Evolutionary conservation across 1,140 invertebrate genomes (phyloP), one percentile per base, ranked within the genome.

Genomic region (Phthorimaea operculella): DNA sequence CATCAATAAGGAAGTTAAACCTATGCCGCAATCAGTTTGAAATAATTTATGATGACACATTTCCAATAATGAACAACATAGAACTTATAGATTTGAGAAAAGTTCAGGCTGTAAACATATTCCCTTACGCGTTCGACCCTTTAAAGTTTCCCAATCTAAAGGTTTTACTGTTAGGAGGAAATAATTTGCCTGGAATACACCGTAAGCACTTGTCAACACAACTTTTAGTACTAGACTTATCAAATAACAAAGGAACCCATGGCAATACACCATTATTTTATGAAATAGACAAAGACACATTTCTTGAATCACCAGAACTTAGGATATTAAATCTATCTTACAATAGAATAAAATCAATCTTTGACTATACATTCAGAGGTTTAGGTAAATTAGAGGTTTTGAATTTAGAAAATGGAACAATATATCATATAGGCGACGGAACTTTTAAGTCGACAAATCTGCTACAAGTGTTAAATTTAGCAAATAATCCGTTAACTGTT

Each of bases 1-100:
- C 85, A 0, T 86, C 83, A 8, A 79, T 89, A 33, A 79, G 76
- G 33, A 68, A 74, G 52, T 64, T 89, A n/a, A 79, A 68, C 52
- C 62, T 89, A 21, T 66, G 86, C 3, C 74, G 80, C 52, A 89
- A 89, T 65, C 86, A 87, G 56, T 88, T 89, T 59, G 86, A 88
- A 68, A 63, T 81, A 14, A 76, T 89, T 16, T 56, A 59, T 9
- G 70, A 81, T 33, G 69, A 85, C 28, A 70, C 72, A 12, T 89
- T 89, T 68, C 87, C 88, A 1, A 55, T 33, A 16, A 88, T 89
- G 87, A 68, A 71, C 0, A 85, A 87, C 57, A 68, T 89, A 53
- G 75, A 83, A 58, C 54, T 82, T 28, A 51, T 89, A 15, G 86
- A 88, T 68, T 66, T 89, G 12, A 67, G 78, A 47, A 79, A 85